These are phyloP conservation scores for Oeneis ivallda DNA, from an alignment of 2,888 invertebrate species.

Conservation along the genomic window DNA sequence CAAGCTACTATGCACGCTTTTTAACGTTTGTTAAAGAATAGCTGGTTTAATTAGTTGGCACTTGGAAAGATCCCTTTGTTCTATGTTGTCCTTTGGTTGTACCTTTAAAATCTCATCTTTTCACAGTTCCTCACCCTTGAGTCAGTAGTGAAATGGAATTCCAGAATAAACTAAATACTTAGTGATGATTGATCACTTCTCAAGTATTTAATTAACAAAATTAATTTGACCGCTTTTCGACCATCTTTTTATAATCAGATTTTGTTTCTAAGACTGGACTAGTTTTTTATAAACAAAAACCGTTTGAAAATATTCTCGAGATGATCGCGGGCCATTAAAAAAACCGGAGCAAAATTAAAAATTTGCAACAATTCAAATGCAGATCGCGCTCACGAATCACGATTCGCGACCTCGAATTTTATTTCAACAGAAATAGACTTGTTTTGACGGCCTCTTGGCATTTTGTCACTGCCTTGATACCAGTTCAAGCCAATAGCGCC, in stretches of 20 bases:
- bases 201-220: no score
- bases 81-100: no score
- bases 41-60: no score
- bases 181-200: no score
- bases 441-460: constrained; percentile 54
- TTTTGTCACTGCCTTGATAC: constrained; percentile 43
- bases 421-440: constrained; percentile 56
- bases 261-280: constrained; percentile 1
- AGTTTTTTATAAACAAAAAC: neutral
- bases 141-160: no score
- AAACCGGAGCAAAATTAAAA: constrained; percentile 24
- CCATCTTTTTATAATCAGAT: neutral
- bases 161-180: no score
- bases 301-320: constrained; percentile 1
- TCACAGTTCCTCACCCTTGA: no score
- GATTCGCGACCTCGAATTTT: constrained; percentile 57
- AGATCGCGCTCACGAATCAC: constrained; percentile 42
- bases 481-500: constrained; percentile 26
- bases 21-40: no score
- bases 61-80: no score
- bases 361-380: constrained; percentile 44
- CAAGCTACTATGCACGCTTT: no score
- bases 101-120: no score
- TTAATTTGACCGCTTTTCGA: neutral
- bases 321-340: constrained; percentile 6